phyloP scores from a whole-genome alignment of 1,140 invertebrate genomes.

The Pseudomyrmex sp. region DNA sequence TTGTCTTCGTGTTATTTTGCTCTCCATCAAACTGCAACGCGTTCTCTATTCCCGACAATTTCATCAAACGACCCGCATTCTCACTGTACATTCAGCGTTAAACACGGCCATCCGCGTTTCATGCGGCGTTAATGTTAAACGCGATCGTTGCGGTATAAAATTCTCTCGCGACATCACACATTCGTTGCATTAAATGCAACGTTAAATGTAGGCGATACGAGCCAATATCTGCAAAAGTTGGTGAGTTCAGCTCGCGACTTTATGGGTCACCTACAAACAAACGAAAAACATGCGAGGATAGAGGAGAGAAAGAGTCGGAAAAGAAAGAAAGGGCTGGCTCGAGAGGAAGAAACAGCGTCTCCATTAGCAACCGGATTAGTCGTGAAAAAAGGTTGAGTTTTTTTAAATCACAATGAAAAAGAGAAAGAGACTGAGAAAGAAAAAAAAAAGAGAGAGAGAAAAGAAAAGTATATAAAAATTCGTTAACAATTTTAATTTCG shows the following conservation, averaged over 20 bases:
- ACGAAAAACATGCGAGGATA: conserved; percentile 4
- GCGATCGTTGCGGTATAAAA: not conserved
- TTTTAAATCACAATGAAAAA: conserved; percentile 40
- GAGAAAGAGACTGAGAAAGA: conserved; percentile 1
- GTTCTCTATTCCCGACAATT: conserved; percentile 9
- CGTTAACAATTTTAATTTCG: conserved; percentile 55
- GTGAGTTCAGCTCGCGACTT: conserved; percentile 47
- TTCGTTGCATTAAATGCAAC: conserved; percentile 10
- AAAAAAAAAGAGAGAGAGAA: too few species aligned
- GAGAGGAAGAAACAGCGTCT: not conserved
- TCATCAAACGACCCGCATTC: conserved; percentile 9
- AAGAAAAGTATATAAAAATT: conserved; percentile 37
- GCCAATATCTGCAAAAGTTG: conserved; percentile 35
- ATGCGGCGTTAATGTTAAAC: conserved; percentile 19
- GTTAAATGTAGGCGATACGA: conserved; percentile 36
- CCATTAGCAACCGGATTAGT: conserved; percentile 8
- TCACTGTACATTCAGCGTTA: conserved; percentile 20
- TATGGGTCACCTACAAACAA: conserved; percentile 51
- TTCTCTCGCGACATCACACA: too few species aligned
- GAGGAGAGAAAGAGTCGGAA: not conserved
- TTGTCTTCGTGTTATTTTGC: not conserved
- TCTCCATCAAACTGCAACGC: not conserved
- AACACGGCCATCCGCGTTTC: conserved; percentile 11
- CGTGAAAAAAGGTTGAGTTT: conserved; percentile 3
- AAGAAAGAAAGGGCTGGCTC: conserved; percentile 25